phyloP scores from a whole-genome alignment of 2,797 vertebrate species.

The Ispidina picta region DNA sequence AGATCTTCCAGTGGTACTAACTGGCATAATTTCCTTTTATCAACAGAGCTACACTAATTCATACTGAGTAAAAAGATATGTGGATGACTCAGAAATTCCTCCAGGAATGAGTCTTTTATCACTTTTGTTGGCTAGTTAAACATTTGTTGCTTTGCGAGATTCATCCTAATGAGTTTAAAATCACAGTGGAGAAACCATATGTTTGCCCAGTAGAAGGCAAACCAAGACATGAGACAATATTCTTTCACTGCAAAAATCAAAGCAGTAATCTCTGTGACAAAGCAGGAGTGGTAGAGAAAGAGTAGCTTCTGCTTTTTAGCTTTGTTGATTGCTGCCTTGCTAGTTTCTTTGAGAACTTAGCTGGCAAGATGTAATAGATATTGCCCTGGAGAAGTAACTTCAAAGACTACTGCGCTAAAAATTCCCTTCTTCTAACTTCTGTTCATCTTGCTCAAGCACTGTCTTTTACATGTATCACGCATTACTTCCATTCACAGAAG shows the following conservation, averaged over 20 bases:
- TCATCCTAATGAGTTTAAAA: slow-evolving; percentile 4
- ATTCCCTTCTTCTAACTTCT: not conserved
- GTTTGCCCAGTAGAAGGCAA: not conserved
- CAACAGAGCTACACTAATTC: not conserved
- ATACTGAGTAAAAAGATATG: not conserved
- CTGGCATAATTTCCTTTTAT: not conserved
- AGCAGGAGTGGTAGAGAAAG: not conserved
- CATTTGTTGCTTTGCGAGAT: slow-evolving; percentile 8
- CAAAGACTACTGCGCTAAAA: not conserved
- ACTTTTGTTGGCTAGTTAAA: not conserved
- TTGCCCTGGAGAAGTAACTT: not conserved
- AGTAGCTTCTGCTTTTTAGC: not conserved
- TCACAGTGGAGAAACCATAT: not conserved
- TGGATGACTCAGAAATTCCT: not conserved
- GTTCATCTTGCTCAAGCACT: not conserved
- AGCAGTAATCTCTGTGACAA: not conserved
- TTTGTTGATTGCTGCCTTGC: not conserved
- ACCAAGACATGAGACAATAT: not conserved
- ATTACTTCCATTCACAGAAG: not conserved
- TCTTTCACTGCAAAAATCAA: not conserved
- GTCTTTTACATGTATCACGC: not conserved
- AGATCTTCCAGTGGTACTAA: not conserved
- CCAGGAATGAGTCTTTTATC: not conserved
- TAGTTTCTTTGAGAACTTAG: not conserved
- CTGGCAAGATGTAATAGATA: not conserved